These are phyloP conservation scores for Drosophila mimetica DNA, from an alignment of 2,888 invertebrate genomes.

Conservation along the genomic window DNA sequence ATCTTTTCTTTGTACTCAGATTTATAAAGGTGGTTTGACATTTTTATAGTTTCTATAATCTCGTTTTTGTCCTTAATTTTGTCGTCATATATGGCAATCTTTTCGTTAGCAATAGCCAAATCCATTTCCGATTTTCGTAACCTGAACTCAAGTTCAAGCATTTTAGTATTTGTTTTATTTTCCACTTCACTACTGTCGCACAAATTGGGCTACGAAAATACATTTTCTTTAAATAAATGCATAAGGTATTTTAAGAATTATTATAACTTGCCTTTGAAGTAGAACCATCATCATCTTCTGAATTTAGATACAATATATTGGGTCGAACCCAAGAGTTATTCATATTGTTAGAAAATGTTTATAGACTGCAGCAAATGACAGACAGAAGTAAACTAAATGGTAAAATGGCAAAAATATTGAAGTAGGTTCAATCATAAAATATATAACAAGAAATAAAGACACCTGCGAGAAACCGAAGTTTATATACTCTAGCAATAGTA, in stretches of 20 bases:
- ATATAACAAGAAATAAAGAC: not conserved
- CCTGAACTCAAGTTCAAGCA: not conserved
- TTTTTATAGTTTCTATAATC: slow-evolving; percentile 6
- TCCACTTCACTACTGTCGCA: not conserved
- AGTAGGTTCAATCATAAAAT: not conserved
- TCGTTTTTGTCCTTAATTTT: slow-evolving; percentile 26
- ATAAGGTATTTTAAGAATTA: not conserved
- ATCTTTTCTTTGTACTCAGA: slow-evolving; percentile 5
- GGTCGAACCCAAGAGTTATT: not conserved
- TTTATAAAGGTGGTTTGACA: not conserved
- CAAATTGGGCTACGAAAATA: not conserved
- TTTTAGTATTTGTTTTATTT: not conserved
- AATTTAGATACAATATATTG: not conserved
- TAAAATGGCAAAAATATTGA: not conserved
- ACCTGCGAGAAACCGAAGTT: not conserved
- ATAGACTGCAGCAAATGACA: not conserved
- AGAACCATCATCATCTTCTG: not conserved
- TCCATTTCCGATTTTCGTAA: slow-evolving; percentile 1
- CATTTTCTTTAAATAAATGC: not conserved
- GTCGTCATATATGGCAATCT: slow-evolving; percentile 1
- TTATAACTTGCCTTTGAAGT: not conserved
- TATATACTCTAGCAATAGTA: not conserved
- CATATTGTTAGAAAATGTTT: not conserved
- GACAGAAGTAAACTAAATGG: not conserved
- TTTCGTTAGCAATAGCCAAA: slow-evolving; percentile 3